phyloP scores from a whole-genome alignment of 2,797 vertebrate genomes.

The Pantherophis vulpinus region DNA sequence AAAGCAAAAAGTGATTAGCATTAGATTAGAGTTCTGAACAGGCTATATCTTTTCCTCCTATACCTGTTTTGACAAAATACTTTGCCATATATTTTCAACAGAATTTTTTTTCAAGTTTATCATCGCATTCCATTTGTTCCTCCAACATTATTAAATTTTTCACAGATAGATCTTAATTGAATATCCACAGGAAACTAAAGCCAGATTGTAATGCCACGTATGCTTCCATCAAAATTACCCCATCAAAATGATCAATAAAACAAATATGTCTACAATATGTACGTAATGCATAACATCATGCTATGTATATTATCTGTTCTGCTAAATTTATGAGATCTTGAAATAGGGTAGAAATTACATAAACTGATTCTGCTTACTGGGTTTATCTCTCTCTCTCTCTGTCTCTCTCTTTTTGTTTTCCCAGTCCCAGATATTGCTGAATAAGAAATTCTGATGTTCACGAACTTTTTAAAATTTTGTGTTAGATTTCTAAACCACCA shows the following conservation, averaged over 20 bases:
- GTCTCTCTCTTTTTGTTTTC: not conserved
- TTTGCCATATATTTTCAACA: slow-evolving; percentile 26
- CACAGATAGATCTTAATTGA: not conserved
- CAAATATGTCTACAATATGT: not conserved
- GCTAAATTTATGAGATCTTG: not conserved
- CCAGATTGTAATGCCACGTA: not conserved
- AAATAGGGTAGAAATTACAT: not conserved
- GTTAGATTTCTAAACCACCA: not conserved
- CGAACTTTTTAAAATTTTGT: not conserved
- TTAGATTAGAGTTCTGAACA: slow-evolving; percentile 22
- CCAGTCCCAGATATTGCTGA: not conserved
- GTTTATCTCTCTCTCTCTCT: not conserved
- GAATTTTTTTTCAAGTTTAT: not conserved
- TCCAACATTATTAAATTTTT: not conserved
- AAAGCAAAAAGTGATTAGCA: slow-evolving; percentile 9
- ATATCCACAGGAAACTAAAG: not conserved
- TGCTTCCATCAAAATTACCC: not conserved
- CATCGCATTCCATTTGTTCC: not conserved
- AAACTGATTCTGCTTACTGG: not conserved
- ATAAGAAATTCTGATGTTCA: not conserved
- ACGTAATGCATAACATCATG: not conserved
- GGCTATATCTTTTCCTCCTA: not conserved
- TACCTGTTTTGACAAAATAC: slow-evolving; percentile 9
- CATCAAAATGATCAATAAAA: not conserved
- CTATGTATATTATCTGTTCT: not conserved